Conservation (phyloP, 30 jellyfish, hydroid and myxozoan species). For the Rhopilema esculentum region DNA sequence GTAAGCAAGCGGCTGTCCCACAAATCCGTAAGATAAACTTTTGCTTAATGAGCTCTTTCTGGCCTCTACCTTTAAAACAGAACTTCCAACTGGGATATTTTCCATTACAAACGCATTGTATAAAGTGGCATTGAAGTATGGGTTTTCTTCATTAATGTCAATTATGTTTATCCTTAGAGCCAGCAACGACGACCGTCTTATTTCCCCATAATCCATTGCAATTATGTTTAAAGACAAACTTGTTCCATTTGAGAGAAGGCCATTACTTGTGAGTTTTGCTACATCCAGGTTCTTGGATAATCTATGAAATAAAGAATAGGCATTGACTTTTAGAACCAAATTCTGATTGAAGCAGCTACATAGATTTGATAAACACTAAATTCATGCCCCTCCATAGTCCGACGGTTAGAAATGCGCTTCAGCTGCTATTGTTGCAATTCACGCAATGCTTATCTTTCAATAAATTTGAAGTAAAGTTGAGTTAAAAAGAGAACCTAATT, state of each 20-base stretch:
- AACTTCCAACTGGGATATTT: constrained; percentile 18
- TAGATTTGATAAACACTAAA: too few relatives aligned
- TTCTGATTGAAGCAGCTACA: too few relatives aligned
- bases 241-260: constrained; percentile 17
- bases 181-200: constrained; percentile 13
- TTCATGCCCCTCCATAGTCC: too few relatives aligned
- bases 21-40: constrained; percentile 50
- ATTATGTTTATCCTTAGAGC: constrained; percentile 31
- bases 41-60: constrained; percentile 40
- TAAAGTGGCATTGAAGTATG: constrained; percentile 40
- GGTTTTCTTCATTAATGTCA: constrained; percentile 67
- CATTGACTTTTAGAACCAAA: not conserved
- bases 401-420: too few relatives aligned
- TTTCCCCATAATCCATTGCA: constrained; percentile 58
- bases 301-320: not conserved
- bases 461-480: too few relatives aligned
- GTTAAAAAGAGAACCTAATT: too few relatives aligned
- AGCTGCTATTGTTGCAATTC: too few relatives aligned
- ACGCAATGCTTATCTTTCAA: too few relatives aligned
- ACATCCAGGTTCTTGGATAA: constrained; percentile 25
- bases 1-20: not conserved
- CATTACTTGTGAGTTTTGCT: constrained; percentile 22
- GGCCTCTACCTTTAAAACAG: constrained; percentile 34
- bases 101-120: constrained; percentile 32
- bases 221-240: constrained; percentile 14